These are phyloP conservation scores for Andrena haemorrhoa DNA, from an alignment of 2,888 invertebrate genomes.

Conservation along the genomic window DNA sequence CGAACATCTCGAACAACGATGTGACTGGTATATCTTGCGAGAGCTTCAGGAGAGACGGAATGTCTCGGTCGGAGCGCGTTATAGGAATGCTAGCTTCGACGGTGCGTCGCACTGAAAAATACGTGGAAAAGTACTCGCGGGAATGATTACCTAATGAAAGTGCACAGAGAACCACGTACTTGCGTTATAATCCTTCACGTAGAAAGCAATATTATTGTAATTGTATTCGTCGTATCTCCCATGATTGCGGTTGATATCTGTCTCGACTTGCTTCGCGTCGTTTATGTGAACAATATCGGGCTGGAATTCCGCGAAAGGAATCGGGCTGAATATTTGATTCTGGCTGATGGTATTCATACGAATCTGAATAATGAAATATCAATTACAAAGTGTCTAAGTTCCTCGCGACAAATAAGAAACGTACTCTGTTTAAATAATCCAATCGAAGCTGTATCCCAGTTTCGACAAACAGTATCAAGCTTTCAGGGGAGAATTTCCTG, in stretches of 20 bases:
- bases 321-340: conserved; percentile 96
- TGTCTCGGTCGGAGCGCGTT: conserved; percentile 88
- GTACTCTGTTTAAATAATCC: conserved; percentile 95
- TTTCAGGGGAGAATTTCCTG: conserved; percentile 90
- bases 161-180: conserved; percentile 84
- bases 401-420: conserved; percentile 63
- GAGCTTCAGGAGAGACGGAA: conserved; percentile 85
- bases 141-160: background rate
- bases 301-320: conserved; percentile 95
- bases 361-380: conserved; percentile 86
- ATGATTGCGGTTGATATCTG: conserved; percentile 90
- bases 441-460: conserved; percentile 90
- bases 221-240: conserved; percentile 93
- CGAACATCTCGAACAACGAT: conserved; percentile 89
- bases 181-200: conserved; percentile 92
- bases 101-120: conserved; percentile 87
- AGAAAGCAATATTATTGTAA: conserved; percentile 92
- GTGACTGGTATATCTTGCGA: conserved; percentile 85
- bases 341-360: conserved; percentile 97
- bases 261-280: conserved; percentile 84
- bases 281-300: conserved; percentile 87
- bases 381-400: conserved; percentile 5
- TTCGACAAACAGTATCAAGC: conserved; percentile 89
- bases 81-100: conserved; percentile 87
- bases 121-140: conserved; percentile 23